Conservation (phyloP, 2,113 vertebrate genomes). For the Orientallactaga bullata region DNA sequence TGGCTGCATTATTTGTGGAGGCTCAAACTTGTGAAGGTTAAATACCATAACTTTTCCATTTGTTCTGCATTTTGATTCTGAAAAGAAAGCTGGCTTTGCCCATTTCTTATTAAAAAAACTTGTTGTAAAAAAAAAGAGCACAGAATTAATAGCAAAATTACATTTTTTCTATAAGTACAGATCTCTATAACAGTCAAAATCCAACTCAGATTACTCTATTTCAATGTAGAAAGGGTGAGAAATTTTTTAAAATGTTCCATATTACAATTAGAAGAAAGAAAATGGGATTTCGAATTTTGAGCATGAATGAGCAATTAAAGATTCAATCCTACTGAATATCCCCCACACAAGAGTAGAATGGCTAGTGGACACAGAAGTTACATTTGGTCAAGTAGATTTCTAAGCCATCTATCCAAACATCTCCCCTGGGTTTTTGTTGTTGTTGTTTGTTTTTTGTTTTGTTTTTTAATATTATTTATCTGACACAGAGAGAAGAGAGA, state of each 20-base stretch:
- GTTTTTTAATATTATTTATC: too few relatives aligned
- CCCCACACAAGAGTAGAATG: not conserved
- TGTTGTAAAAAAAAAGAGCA: too few relatives aligned
- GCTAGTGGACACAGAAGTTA: not conserved
- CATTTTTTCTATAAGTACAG: not conserved
- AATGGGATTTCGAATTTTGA: not conserved
- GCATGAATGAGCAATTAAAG: not conserved
- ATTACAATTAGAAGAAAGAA: conserved; percentile 14
- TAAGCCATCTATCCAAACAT: not conserved
- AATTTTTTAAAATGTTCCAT: not conserved
- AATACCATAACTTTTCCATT: conserved; percentile 91
- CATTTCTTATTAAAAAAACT: conserved; percentile 94
- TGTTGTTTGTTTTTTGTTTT: too few relatives aligned
- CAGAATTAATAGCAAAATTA: too few relatives aligned
- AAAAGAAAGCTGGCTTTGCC: conserved; percentile 92
- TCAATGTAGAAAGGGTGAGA: not conserved
- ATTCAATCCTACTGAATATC: not conserved
- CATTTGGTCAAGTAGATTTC: not conserved
- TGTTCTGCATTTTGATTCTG: conserved; percentile 94
- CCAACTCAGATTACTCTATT: not conserved
- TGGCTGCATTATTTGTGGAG: conserved; percentile 91
- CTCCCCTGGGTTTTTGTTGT: not conserved
- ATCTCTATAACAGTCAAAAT: not conserved
- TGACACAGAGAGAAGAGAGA: too few relatives aligned
- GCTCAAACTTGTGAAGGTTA: conserved; percentile 94